Percentiles rank a stretch among this genome's conserved stretches.
Evolutionary conservation across 2,113 vertebrate genomes (phyloP).

Genomic region (Coptodon bakossiorum): DNA sequence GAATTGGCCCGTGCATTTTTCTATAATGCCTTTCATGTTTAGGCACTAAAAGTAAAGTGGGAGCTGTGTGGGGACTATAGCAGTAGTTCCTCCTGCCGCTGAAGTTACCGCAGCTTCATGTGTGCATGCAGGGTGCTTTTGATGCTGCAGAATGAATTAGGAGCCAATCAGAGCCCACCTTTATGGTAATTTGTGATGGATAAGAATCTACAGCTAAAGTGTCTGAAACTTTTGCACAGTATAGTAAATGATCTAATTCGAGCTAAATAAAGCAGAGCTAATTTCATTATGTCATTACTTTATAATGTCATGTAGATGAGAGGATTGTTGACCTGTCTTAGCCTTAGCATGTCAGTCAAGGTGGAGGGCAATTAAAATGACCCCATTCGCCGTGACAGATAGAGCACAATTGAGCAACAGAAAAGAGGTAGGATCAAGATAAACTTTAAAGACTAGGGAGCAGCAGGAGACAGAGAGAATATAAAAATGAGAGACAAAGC

Average conservation of each 20-base stretch:
- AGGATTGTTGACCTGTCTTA: slow-evolving; percentile 43
- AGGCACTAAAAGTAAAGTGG: background rate
- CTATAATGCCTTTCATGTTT: background rate
- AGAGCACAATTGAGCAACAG: slow-evolving; percentile 13
- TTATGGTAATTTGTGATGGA: background rate
- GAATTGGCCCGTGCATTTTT: background rate
- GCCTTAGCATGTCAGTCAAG: slow-evolving; percentile 49
- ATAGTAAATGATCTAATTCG: background rate
- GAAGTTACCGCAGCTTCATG: background rate
- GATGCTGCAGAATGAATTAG: background rate
- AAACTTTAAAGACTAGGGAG: slow-evolving; percentile 17
- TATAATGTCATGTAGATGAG: slow-evolving; percentile 39
- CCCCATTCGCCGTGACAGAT: slow-evolving; percentile 8
- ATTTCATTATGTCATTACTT: slow-evolving; percentile 39
- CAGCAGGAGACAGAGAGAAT: slow-evolving; percentile 30
- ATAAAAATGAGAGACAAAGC: slow-evolving; percentile 57
- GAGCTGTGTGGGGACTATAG: background rate
- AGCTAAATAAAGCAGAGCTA: slow-evolving; percentile 1
- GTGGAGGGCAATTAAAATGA: slow-evolving; percentile 52
- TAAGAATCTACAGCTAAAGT: background rate
- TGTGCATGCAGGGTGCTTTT: background rate
- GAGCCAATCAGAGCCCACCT: background rate
- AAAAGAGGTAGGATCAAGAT: slow-evolving; percentile 31
- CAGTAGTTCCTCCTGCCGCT: background rate
- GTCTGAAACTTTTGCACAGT: background rate